phyloP scores from a whole-genome alignment of 2,888 invertebrate genomes.

The Uropetala carovei region DNA sequence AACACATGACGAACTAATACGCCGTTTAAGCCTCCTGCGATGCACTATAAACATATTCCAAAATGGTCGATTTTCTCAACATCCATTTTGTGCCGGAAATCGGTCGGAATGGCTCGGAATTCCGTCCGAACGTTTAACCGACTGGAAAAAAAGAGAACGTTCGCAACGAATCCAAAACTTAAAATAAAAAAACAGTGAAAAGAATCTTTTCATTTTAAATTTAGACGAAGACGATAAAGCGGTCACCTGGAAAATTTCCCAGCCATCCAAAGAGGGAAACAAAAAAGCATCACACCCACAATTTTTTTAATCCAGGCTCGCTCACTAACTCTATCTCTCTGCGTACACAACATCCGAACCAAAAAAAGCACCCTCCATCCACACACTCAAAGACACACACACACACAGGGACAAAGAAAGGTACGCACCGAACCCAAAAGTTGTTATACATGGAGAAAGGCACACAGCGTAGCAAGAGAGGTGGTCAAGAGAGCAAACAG shows the following conservation, averaged over 20 bases:
- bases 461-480: background rate
- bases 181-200: background rate
- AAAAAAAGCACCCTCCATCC: background rate
- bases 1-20: no score
- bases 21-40: no score
- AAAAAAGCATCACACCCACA: slow-evolving; percentile 6
- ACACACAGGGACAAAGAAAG: background rate
- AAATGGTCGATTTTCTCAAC: no score
- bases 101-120: no score
- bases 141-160: no score
- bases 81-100: no score
- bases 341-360: background rate
- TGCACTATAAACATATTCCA: no score
- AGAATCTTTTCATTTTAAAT: background rate
- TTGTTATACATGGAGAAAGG: background rate
- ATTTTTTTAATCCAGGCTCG: background rate
- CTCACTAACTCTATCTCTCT: no score
- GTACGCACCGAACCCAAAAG: slow-evolving; percentile 16
- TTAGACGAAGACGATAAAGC: background rate
- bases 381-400: background rate
- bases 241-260: background rate
- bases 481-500: background rate
- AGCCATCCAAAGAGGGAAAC: background rate
- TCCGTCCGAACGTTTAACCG: no score
- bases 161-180: no score